Base-by-base conservation (phyloP, 1,140 invertebrate species). In the Ostrea denselamellosa region DNA sequence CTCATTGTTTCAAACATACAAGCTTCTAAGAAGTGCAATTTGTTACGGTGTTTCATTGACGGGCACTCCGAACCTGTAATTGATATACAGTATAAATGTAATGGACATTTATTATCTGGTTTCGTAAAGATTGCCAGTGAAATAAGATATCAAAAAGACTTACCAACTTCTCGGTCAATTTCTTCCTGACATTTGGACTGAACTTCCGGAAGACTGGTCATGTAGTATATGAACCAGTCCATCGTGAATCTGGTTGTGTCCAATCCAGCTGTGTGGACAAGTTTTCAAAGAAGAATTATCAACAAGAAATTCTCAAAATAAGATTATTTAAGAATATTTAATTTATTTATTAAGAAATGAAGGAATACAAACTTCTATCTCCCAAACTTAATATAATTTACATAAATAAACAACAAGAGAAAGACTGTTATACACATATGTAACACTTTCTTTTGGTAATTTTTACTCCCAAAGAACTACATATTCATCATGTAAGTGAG, bases 111-210 rank as follows among this genome's bases (percentile, higher is more conserved):
- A n/a, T n/a, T n/a, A n/a, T n/a, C n/a, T n/a, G 14, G 14, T 62
- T 14, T 44, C 34, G 5, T 44, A 44, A 44, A 44, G 34, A 44
- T 44, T 5, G 1, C 34, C 34, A 44, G 5, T 44, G 34, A 1
- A 44, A 44, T 5, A 44, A 7, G 8, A 62, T 62, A 62, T 7
- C 17, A 62, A 62, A 19, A 19, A 2, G 14, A 19, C 86, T 62
- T 86, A 88, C 97, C 96, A 87, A 98, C 97, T 87, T 98, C 97
- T 83, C 95, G 93, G 87, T 97, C 96, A 51, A 98, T 91, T 93
- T 98, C 97, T 89, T 97, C 96, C 87, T 97, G 96, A 0, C 97
- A 97, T 91, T 96, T 97, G 28, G 96, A 95, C 95, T 97, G 97
- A 34, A 95, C 91, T 19, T 93, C 95, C 86, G 94, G 94, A 52